phyloP scores from a whole-genome alignment of 2,113 vertebrate species.

The Cricetomys ansorgei region DNA sequence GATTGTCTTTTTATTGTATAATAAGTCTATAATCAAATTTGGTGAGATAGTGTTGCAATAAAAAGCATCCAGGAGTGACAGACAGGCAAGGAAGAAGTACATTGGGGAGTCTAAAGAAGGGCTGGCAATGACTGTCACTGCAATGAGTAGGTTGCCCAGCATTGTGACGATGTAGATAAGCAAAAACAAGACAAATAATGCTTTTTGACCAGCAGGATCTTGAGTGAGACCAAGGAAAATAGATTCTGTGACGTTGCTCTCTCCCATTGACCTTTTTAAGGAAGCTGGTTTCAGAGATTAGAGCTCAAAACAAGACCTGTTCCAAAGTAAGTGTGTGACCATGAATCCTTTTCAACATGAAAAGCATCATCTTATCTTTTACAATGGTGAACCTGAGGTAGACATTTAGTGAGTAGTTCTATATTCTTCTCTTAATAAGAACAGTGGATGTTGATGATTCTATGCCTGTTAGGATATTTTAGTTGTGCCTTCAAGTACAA shows the following conservation, averaged over 20 bases:
- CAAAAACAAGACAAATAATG: neutral
- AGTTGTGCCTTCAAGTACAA: neutral
- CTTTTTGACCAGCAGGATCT: slow-evolving; percentile 22
- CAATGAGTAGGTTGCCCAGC: slow-evolving; percentile 47
- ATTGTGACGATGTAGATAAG: slow-evolving; percentile 29
- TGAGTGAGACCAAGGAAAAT: slow-evolving; percentile 57
- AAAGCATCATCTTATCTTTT: neutral
- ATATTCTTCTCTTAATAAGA: neutral
- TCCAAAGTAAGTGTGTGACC: neutral
- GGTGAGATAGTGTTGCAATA: slow-evolving; percentile 10
- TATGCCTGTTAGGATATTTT: neutral
- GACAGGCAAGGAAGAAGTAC: slow-evolving; percentile 56
- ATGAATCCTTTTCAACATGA: neutral
- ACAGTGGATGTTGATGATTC: neutral
- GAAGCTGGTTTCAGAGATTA: neutral
- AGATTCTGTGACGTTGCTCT: slow-evolving; percentile 55
- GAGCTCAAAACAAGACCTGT: neutral
- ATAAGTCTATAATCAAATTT: slow-evolving; percentile 40
- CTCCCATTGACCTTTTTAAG: neutral
- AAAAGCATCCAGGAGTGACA: slow-evolving; percentile 40
- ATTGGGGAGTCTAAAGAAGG: slow-evolving; percentile 24
- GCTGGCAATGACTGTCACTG: neutral
- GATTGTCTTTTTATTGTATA: neutral
- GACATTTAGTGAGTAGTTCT: too few relatives aligned
- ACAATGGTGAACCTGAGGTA: neutral